Evolutionary conservation across 2,888 invertebrate genomes (phyloP).

Genomic region (Augiades crinisus): DNA sequence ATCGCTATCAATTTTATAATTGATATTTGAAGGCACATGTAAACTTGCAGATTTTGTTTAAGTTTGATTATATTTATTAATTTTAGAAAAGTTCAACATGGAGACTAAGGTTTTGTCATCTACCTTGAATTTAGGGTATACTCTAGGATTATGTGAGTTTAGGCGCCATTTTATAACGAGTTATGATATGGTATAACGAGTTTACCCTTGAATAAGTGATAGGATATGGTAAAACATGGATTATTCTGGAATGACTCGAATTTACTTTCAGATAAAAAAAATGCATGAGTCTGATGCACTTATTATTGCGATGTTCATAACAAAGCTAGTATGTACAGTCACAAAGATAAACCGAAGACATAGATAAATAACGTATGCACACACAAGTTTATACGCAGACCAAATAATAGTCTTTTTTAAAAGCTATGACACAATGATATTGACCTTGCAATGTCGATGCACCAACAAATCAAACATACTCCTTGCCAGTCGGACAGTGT

Average conservation of each 20-base stretch:
- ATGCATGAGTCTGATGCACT: too few species aligned
- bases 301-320: not conserved
- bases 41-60: conserved; percentile 1
- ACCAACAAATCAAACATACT: conserved; percentile 31
- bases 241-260: too few species aligned
- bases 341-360: not conserved
- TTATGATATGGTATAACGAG: too few species aligned
- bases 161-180: too few species aligned
- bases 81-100: not conserved
- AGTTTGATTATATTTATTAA: not conserved
- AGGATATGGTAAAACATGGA: too few species aligned
- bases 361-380: not conserved
- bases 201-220: too few species aligned
- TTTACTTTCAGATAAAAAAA: too few species aligned
- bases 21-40: conserved; percentile 7
- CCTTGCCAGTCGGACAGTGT: conserved; percentile 31
- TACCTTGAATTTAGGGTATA: not conserved
- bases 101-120: not conserved
- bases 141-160: too few species aligned
- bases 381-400: not conserved
- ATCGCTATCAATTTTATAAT: conserved; percentile 14
- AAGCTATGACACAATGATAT: conserved; percentile 26
- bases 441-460: conserved; percentile 38
- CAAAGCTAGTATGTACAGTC: not conserved
- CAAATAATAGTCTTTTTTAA: not conserved